Evolutionary conservation across 2,797 vertebrate genomes (phyloP), one percentile per base, ranked within the genome.

Genomic region (Chelidonichthys spinosus): DNA sequence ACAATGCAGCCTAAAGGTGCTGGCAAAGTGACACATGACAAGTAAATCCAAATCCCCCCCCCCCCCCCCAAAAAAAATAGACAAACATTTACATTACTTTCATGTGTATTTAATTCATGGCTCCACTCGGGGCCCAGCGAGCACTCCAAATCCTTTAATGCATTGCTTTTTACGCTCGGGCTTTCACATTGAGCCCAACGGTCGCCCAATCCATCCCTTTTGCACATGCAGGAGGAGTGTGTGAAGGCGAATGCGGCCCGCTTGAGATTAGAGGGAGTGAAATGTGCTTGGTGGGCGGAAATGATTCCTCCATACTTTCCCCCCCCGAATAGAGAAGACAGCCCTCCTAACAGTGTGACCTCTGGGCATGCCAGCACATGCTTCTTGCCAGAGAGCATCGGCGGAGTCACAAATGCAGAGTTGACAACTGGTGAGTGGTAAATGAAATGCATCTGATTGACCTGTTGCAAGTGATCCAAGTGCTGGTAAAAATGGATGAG

Each of bases 331-430:
- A 9, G 46, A 78, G 49, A 11, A 64, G 74, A 73, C n/a, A 59
- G 65, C 83, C 86, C 89, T 89, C 78, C 80, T 83, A 73, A 82
- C 73, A 84, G 71, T 63, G 40, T 74, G 72, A 77, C 82, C 78
- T 68, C 53, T 56, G 63, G 79, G 50, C 78, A 92, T 85, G 82
- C 65, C 78, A 81, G 59, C 81, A 87, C 83, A 86, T 7, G 70
- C 68, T 69, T 43, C 25, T 3, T 36, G 17, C 49, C 75, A 72
- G 39, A 63, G 39, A 74, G 72, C 44, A 74, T 60, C 78, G 73
- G 60, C 37, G 58, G 36, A 54, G 11, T 14, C 0, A 69, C 59
- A 73, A 63, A 76, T 62, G 67, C 44, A 82, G 8, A 73, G 65
- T 65, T 79, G 83, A 65, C 46, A 86, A 11, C 25, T 74, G 58